phyloP scores from a whole-genome alignment of 2,888 invertebrate genomes.

The Drosophila infuscata region DNA sequence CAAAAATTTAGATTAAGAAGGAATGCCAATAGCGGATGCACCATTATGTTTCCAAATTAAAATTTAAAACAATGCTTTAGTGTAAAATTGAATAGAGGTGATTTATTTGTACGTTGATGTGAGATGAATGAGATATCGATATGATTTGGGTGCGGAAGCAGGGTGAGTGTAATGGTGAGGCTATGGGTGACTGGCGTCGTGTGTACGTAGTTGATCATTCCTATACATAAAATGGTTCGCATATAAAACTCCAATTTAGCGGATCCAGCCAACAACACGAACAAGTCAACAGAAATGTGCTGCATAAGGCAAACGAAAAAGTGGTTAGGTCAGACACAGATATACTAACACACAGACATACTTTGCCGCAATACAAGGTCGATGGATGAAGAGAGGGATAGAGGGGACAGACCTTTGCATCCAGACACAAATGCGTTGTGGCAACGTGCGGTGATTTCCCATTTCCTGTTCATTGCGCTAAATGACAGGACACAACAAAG shows the following conservation, averaged over 20 bases:
- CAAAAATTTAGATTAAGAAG: not conserved
- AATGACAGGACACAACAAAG: conserved; percentile 35
- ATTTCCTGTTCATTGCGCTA: conserved; percentile 56
- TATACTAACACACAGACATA: not conserved
- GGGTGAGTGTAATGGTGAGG: not conserved
- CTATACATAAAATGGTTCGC: conserved; percentile 14
- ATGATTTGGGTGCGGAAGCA: not conserved
- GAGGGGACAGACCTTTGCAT: conserved; percentile 16
- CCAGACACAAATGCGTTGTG: conserved; percentile 15
- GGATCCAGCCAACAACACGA: conserved; percentile 21
- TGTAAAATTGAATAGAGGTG: not conserved
- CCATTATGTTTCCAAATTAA: not conserved
- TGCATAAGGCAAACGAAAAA: conserved; percentile 15
- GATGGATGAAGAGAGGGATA: not conserved
- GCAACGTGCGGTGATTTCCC: conserved; percentile 25
- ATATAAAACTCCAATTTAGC: conserved; percentile 42
- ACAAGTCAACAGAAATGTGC: conserved; percentile 39
- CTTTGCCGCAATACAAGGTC: not conserved
- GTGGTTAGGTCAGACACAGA: conserved; percentile 8
- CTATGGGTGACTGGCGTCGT: not conserved
- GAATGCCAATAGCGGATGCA: too few species aligned
- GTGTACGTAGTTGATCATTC: not conserved
- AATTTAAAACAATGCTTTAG: not conserved
- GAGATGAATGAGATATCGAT: not conserved
- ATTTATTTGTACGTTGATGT: not conserved